A percentile compares a stretch with the other conserved stretches of the same genome.
Evolutionary conservation across 37 sponge, comb jelly and placozoan species (phyloP).

Genomic region (Theonella swinhoei): DNA sequence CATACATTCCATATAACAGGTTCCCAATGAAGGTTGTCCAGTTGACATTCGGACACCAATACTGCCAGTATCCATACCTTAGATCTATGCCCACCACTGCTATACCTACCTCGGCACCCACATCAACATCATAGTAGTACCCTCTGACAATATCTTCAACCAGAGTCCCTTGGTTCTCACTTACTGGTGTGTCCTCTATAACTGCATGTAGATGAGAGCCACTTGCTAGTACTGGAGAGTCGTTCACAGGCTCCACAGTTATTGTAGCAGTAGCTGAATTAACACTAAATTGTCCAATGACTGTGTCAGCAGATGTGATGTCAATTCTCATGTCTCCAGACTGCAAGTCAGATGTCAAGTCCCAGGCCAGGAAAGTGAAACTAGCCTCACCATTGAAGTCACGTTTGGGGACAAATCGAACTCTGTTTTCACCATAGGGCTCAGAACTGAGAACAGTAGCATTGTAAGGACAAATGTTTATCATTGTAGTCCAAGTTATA

Average conservation of each 20-base stretch:
- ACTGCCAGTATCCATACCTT: constrained; percentile 85
- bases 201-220: constrained; percentile 45
- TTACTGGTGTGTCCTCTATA: constrained; percentile 56
- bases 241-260: constrained; percentile 81
- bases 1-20: constrained; percentile 56
- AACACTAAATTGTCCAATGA: constrained; percentile 79
- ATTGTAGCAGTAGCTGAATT: constrained; percentile 54
- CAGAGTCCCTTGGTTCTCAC: constrained; percentile 73
- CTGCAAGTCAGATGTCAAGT: constrained; percentile 68
- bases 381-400: constrained; percentile 76
- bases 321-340: constrained; percentile 57
- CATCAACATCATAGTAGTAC: constrained; percentile 76
- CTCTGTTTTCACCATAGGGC: constrained; percentile 36
- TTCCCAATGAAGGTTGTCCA: constrained; percentile 87
- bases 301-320: constrained; percentile 33
- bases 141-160: constrained; percentile 73
- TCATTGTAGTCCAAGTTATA: constrained; percentile 60
- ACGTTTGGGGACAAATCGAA: constrained; percentile 72
- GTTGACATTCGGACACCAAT: constrained; percentile 53
- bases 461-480: constrained; percentile 38
- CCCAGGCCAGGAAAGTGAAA: constrained; percentile 86
- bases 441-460: constrained; percentile 69
- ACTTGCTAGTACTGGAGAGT: constrained; percentile 68
- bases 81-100: constrained; percentile 86
- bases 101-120: constrained; percentile 55